These are phyloP conservation scores for Rhinoraja longicauda DNA, from an alignment of 2,797 vertebrate genomes.

Conservation along the genomic window DNA sequence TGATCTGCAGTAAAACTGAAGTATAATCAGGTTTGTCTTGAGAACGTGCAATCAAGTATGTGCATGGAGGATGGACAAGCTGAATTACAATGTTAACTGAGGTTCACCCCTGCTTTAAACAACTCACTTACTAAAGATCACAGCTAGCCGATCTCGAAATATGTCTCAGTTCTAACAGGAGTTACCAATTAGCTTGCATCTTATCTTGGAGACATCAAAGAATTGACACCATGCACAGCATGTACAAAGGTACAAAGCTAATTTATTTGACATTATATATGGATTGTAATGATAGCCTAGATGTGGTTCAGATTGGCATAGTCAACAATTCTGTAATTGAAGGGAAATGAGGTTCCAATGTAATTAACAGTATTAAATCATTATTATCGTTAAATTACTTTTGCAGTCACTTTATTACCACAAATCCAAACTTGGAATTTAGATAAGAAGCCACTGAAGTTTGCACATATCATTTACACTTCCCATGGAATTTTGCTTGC, in stretches of 20 bases:
- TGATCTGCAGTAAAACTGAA: background rate
- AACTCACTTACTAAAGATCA: background rate
- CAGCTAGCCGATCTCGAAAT: background rate
- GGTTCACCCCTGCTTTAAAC: background rate
- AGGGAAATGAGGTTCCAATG: background rate
- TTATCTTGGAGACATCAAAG: slow-evolving; percentile 1
- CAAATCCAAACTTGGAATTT: background rate
- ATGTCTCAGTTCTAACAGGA: background rate
- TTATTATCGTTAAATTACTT: background rate
- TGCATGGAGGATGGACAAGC: background rate
- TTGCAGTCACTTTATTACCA: background rate
- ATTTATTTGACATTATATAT: slow-evolving; percentile 5
- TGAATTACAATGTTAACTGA: background rate
- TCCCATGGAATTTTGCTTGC: background rate
- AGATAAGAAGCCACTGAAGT: background rate
- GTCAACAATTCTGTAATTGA: background rate
- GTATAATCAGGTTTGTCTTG: background rate
- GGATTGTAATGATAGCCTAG: background rate
- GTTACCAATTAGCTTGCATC: background rate
- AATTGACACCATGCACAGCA: background rate
- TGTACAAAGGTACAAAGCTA: background rate
- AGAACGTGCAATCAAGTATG: background rate
- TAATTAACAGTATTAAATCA: background rate
- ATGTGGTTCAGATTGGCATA: background rate
- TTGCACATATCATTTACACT: background rate